Conservation (phyloP, 1,140 invertebrate genomes). For the Argopecten irradians region DNA sequence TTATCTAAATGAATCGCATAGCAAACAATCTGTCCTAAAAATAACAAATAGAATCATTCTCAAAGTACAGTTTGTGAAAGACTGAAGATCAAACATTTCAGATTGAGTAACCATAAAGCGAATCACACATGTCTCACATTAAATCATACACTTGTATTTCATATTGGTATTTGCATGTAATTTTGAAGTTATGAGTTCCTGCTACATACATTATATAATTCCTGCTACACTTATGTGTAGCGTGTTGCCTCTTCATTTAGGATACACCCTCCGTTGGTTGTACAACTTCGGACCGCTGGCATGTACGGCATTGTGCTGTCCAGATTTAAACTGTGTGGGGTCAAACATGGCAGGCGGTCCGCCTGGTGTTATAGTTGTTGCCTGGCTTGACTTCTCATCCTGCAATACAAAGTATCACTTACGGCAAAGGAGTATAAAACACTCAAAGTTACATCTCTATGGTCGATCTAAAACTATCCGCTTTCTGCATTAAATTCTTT, state of each 20-base stretch:
- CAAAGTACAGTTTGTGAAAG: background rate
- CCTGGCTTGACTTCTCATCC: background rate
- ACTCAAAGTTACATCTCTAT: too few species aligned
- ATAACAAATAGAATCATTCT: background rate
- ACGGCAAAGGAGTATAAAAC: too few species aligned
- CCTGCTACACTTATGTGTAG: background rate
- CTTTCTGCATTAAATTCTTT: too few species aligned
- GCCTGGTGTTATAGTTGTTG: conserved; percentile 24
- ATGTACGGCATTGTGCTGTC: background rate
- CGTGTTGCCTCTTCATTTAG: conserved; percentile 54
- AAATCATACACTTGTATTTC: background rate
- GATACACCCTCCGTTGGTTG: conserved; percentile 63
- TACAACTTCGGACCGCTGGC: conserved; percentile 35
- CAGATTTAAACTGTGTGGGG: conserved; percentile 65
- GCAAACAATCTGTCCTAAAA: too few species aligned
- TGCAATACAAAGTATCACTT: conserved; percentile 21
- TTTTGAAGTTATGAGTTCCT: background rate
- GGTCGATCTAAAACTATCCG: too few species aligned
- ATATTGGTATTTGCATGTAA: background rate
- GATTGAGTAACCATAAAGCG: background rate
- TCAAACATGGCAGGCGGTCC: conserved; percentile 71
- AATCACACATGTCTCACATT: background rate
- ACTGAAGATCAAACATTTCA: background rate
- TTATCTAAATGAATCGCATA: too few species aligned
- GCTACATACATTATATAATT: background rate